Base-by-base conservation (phyloP, 53 echinoderm and acorn worm genomes). In the Mesocentrotus franciscanus region DNA sequence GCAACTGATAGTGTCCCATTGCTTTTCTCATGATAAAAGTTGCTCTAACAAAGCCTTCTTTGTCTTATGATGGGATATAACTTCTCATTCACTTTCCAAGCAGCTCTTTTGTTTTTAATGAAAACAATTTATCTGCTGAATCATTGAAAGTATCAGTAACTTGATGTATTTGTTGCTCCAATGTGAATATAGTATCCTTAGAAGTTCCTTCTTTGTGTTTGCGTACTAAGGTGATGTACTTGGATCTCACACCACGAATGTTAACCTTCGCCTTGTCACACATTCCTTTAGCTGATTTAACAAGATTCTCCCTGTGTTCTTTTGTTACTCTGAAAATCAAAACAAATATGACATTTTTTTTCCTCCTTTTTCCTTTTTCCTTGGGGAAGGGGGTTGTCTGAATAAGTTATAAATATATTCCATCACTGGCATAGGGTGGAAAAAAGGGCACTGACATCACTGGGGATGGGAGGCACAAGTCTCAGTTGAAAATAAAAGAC, bases 111-210 rank as follows among this genome's bases (percentile, higher is more conserved):
- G 96, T 93, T 76, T 99, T 98, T 24, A 95, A 96, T 60, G 96
- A 92, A 7, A 98, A 92, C 75, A 98, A 68, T 36, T 96, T 87
- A 20, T 98, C 98, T n/a, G 97, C 96, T 18, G 79, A 97, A 34
- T 96, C 95, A 49, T 85, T 95, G 60, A 84, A 91, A 56, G 95
- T 85, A 13, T 99, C 99, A 0, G 96, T 57, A 8, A 99, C 96
- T 89, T 98, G 97, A 57, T 97, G 97, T 5, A 99, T 95, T 78
- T 99, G 99, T 95, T 99, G 96, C 94, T 99, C 99, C 74, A 99
- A 95, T n/a, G 91, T 90, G 58, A 97, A 97, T n/a, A 99, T 91
- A 17, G 96, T 95, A 90, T 99, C 99, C 71, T 98, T 99, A 42
- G 99, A 98, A 0, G 96, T 95, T 20, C 95, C 71, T 76, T 97